Base-by-base conservation (phyloP, 2,888 invertebrate genomes). In the Agrochola lychnidis region DNA sequence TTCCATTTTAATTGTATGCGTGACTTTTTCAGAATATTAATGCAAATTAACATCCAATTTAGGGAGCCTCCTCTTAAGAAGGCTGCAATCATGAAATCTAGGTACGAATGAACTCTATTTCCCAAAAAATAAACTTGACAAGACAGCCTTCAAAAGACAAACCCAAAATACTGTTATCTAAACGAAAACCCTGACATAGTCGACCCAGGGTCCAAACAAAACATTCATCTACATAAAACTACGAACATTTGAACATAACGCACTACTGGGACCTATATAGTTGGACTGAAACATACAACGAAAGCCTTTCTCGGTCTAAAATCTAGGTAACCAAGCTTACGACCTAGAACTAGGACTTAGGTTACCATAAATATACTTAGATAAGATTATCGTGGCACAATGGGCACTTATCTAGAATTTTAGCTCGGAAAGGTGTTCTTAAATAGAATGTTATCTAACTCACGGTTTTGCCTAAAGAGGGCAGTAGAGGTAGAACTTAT, bases 231-330 rank as follows among this genome's bases (percentile, higher is more conserved):
- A 81, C 76, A 84, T 82, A 81, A 72, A 81, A 74, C 63, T 56
- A 59, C 68, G 7, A 72, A 42, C 82, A 79, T 76, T 79, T 79
- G 84, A 86, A 84, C 76, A 66, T 59, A 82, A 76, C 51, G 73
- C 79, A 42, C 88, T 51, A 64, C 63, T 59, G 88, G 82, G 87
- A 81, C 73, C 81, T 71, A 80, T 88, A 87, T 82, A 63, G 67
- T 76, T 73, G 57, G 22, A 70, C 72, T 70, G 57, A 71, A 76
- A 71, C 64, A 70, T 76, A 89, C 86, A 87, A 63, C 78, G 79
- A 89, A 89, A 86, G 81, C 83, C 83, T 89, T 83, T 88, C 88
- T 82, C 78, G 69, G 74, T 68, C 79, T 86, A 73, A 83, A 87
- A 88, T 88, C 83, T 88, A 88, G 89, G 88, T 87, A 82, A 81